phyloP scores from a whole-genome alignment of 2,888 invertebrate species.

The Caenorhabditis sp. region DNA sequence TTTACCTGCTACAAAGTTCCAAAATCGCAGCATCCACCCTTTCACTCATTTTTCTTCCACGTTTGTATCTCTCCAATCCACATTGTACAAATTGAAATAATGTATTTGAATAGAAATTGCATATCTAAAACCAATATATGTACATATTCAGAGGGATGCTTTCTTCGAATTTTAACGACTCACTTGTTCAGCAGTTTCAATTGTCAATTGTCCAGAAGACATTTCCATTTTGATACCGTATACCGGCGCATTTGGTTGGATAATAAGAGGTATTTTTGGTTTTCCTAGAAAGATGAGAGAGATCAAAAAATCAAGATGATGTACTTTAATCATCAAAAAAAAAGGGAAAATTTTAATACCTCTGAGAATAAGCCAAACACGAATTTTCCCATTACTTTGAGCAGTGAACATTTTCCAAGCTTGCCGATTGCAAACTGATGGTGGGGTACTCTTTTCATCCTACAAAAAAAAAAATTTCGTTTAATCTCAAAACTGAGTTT shows the following conservation, averaged over 20 bases:
- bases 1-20: constrained; percentile 78
- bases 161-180: background rate
- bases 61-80: constrained; percentile 72
- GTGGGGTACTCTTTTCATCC: constrained; percentile 75
- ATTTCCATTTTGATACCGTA: constrained; percentile 79
- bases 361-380: constrained; percentile 77
- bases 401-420: constrained; percentile 75
- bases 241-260: constrained; percentile 80
- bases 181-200: constrained; percentile 45
- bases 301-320: background rate
- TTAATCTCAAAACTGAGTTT: background rate
- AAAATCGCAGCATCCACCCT: constrained; percentile 80
- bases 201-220: constrained; percentile 72
- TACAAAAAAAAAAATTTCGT: constrained; percentile 72
- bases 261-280: constrained; percentile 73
- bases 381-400: constrained; percentile 77
- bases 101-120: constrained; percentile 31
- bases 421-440: constrained; percentile 66
- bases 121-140: constrained; percentile 34
- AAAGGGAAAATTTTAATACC: constrained; percentile 73
- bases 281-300: constrained; percentile 37
- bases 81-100: constrained; percentile 37
- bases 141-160: background rate
- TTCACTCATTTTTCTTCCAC: constrained; percentile 79
- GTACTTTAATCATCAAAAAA: background rate